Evolutionary conservation across 2,113 vertebrate species (phyloP).

Genomic region (Emydura subglobosa): DNA sequence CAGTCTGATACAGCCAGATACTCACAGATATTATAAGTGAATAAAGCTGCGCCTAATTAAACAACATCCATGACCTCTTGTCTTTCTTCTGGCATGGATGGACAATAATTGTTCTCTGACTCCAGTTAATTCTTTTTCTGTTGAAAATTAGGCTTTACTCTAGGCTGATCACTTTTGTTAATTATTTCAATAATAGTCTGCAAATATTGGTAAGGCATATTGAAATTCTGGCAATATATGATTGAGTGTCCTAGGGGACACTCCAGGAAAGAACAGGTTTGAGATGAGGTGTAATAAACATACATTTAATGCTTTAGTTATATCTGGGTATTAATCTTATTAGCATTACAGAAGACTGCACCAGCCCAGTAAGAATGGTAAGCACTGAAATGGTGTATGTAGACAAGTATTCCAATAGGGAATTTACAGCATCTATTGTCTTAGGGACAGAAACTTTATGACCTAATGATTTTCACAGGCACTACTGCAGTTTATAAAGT

Average conservation of each 20-base stretch:
- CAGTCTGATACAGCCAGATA: too few species aligned
- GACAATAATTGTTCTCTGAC: neutral
- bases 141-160: neutral
- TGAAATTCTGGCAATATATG: neutral
- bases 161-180: neutral
- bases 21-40: too few species aligned
- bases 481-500: neutral
- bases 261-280: neutral
- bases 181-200: neutral
- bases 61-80: too few species aligned
- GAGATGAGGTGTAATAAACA: neutral
- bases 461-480: neutral
- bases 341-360: neutral
- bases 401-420: neutral
- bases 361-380: neutral
- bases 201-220: neutral
- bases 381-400: neutral
- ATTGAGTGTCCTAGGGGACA: rapidly evolving
- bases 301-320: neutral
- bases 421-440: neutral
- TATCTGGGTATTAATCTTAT: neutral
- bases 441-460: neutral
- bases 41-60: too few species aligned
- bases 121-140: neutral
- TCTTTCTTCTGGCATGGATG: too few species aligned